These are phyloP conservation scores for Epizoanthus ramosus DNA, from an alignment of 92 coral and sea anemone genomes.

Conservation along the genomic window DNA sequence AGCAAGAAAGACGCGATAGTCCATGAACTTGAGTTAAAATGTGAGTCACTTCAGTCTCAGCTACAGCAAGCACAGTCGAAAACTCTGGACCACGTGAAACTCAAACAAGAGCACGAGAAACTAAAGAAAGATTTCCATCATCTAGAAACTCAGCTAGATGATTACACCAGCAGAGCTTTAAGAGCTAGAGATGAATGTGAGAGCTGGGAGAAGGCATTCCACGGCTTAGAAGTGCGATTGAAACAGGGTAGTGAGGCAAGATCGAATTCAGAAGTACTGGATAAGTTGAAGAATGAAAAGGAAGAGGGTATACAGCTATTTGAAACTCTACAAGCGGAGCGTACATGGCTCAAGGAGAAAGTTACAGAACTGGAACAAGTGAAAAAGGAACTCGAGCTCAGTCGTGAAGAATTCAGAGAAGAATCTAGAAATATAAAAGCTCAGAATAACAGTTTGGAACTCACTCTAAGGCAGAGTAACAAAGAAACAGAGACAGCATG, in stretches of 20 bases:
- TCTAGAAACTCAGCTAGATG: not conserved
- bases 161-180: conserved; percentile 5
- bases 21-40: conserved; percentile 23
- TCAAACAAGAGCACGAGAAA: not conserved
- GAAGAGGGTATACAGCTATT: conserved; percentile 2
- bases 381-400: conserved; percentile 19
- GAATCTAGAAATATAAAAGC: conserved; percentile 24
- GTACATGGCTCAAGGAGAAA: conserved; percentile 32
- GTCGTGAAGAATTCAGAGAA: conserved; percentile 26
- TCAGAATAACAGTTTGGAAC: conserved; percentile 12
- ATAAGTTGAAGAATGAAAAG: not conserved
- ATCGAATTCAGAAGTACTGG: not conserved
- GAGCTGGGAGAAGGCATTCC: conserved; percentile 17
- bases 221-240: not conserved
- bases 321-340: conserved; percentile 21
- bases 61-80: conserved; percentile 2
- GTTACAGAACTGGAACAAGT: conserved; percentile 19
- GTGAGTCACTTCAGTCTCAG: conserved; percentile 22
- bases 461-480: not conserved
- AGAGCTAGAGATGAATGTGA: conserved; percentile 48
- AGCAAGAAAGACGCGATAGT: conserved; percentile 35
- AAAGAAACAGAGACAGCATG: not conserved
- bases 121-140: conserved; percentile 5
- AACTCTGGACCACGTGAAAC: not conserved
- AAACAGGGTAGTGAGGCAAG: not conserved